A percentile compares a stretch with the other conserved stretches of the same genome.
phyloP scores from a whole-genome alignment of 2,797 vertebrate species.

The Danio choprae region DNA sequence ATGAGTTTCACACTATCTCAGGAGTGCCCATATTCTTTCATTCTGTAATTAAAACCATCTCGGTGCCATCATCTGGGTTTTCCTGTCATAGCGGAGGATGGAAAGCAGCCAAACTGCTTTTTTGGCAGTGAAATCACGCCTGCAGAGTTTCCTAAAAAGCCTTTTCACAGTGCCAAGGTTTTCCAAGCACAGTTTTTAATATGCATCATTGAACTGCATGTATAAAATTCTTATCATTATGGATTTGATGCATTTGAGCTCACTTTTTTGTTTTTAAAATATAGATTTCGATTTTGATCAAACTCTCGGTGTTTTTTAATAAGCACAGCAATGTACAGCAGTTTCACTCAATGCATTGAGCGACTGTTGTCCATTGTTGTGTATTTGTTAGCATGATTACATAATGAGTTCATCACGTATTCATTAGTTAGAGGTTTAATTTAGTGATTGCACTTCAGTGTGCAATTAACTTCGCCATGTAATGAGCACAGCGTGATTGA shows the following conservation, averaged over 20 bases:
- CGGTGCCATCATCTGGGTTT: slow-evolving; percentile 9
- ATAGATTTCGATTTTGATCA: neutral
- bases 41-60: slow-evolving; percentile 24
- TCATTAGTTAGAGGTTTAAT: slow-evolving; percentile 20
- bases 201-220: neutral
- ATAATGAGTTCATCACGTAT: neutral
- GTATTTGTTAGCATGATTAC: slow-evolving; percentile 7
- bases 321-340: neutral
- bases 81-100: neutral
- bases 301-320: neutral
- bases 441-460: slow-evolving; percentile 19
- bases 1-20: neutral
- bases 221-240: neutral
- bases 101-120: slow-evolving; percentile 12
- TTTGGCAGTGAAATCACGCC: slow-evolving; percentile 10
- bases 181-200: slow-evolving; percentile 1
- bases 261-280: neutral
- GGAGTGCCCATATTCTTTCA: slow-evolving; percentile 12
- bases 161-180: slow-evolving; percentile 8
- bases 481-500: slow-evolving; percentile 19
- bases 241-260: neutral
- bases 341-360: neutral
- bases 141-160: slow-evolving; percentile 15
- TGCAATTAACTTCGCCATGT: slow-evolving; percentile 24
- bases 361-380: neutral